Base-by-base conservation (phyloP, 2,113 vertebrate species). In the Elachura formosa region DNA sequence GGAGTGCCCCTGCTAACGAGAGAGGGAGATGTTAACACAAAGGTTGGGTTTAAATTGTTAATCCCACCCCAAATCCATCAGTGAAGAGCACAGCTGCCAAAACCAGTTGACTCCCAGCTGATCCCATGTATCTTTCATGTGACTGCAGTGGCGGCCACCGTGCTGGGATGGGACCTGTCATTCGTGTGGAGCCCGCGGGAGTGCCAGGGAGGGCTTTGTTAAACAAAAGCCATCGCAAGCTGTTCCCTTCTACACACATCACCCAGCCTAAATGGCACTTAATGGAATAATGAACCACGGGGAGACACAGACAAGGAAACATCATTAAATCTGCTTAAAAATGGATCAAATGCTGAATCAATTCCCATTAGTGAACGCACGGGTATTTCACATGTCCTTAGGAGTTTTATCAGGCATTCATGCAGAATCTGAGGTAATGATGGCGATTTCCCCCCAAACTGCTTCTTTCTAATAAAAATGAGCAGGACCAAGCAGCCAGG, bases 281-380 rank as follows among this genome's bases (percentile, higher is more conserved):
- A 97, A 97, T 97, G 95, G 90, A 92, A 96, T 97, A 97, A 97
- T 97, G 95, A 97, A 87, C 96, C 91, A 91, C 76, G 14, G 92
- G 96, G 77, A 98, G 80, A 83, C 72, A 86, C 72, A 61, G 90
- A 97, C 97, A 97, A 97, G 96, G 93, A 97, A 98, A 98, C 84
- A 93, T 98, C 97, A 98, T 98, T 98, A 98, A 81, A 96, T 91
- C 92, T 97, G 28, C 55, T 98, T 98, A 98, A 98, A 98, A 98
- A 98, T 98, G 96, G 98, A 98, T 98, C 95, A 89, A 97, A 97
- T 94, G 96, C 90, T 43, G 90, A 98, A 98, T 97, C 97, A 97
- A 98, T 97, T 97, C 97, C 97, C 97, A 97, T 97, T 97, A 98
- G 94, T 38, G 83, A 88, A 87, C 26, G 48, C 94, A 85, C 66